phyloP scores from a whole-genome alignment of 2,888 invertebrate genomes.

The Chrysolina oricalcia region DNA sequence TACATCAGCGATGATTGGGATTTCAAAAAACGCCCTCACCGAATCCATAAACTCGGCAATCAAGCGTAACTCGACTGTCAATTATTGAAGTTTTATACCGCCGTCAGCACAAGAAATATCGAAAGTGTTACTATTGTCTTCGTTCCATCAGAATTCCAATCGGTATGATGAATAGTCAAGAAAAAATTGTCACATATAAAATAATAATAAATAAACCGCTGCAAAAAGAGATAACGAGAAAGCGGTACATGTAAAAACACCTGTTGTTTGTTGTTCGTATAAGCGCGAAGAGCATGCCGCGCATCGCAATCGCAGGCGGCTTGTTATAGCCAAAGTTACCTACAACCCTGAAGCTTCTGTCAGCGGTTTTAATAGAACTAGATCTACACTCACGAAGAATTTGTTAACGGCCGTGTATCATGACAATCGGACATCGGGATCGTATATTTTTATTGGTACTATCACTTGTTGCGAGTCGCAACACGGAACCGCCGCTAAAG shows the following conservation, averaged over 20 bases:
- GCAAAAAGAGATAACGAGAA: constrained; percentile 64
- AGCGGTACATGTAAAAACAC: constrained; percentile 63
- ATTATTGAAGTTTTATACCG: constrained; percentile 19
- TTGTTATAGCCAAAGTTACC: constrained; percentile 63
- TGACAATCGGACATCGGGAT: constrained; percentile 63
- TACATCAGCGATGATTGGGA: neutral
- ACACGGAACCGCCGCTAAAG: constrained; percentile 45
- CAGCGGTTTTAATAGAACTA: constrained; percentile 61
- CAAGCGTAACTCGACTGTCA: constrained; percentile 11
- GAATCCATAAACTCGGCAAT: constrained; percentile 15
- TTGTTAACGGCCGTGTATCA: constrained; percentile 65
- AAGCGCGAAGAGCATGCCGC: constrained; percentile 59
- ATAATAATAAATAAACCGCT: constrained; percentile 63
- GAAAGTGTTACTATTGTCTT: constrained; percentile 22
- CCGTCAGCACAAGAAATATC: neutral
- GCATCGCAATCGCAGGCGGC: constrained; percentile 64
- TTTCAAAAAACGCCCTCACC: neutral
- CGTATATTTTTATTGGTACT: constrained; percentile 55
- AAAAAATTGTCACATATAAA: constrained; percentile 63
- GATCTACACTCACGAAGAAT: constrained; percentile 65
- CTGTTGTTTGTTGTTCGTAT: constrained; percentile 64
- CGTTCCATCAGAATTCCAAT: constrained; percentile 27
- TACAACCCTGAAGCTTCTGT: constrained; percentile 56
- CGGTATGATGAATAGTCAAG: constrained; percentile 58
- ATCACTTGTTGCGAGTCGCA: constrained; percentile 50